Conservation (phyloP, 2,888 invertebrate genomes). For the Bursaphelenchus okinawaensis region DNA sequence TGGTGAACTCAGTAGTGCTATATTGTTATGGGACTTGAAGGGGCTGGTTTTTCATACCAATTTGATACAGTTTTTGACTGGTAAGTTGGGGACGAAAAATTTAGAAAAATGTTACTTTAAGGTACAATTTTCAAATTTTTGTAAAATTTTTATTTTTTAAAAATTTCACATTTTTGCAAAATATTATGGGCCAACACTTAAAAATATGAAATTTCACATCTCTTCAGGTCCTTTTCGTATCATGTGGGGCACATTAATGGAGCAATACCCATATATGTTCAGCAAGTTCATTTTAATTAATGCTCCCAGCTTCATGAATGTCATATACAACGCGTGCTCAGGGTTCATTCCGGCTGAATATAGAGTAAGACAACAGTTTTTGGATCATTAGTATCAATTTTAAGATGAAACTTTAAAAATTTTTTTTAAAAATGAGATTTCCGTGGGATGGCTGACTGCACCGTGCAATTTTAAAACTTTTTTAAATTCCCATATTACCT, state of each 20-base stretch:
- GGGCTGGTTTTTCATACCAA: constrained; percentile 45
- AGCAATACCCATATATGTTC: constrained; percentile 51
- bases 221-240: constrained; percentile 54
- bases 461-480: too few relatives aligned
- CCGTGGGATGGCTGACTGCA: too few relatives aligned
- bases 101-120: background rate
- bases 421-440: too few relatives aligned
- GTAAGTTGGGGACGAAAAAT: constrained; percentile 22
- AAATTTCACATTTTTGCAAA: too few relatives aligned
- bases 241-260: constrained; percentile 55
- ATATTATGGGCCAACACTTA: background rate
- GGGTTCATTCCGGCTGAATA: constrained; percentile 53
- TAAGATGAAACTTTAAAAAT: too few relatives aligned
- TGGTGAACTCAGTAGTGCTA: constrained; percentile 38
- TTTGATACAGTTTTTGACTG: constrained; percentile 47
- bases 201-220: background rate
- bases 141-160: too few relatives aligned
- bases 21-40: constrained; percentile 49
- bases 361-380: constrained; percentile 25
- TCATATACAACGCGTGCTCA: constrained; percentile 47
- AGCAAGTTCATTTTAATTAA: constrained; percentile 50
- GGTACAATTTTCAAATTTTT: too few relatives aligned
- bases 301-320: constrained; percentile 51
- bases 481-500: background rate
- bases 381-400: background rate